Evolutionary conservation across 53 echinoderm and acorn worm species (phyloP).

Genomic region (Paelopatides confundens): DNA sequence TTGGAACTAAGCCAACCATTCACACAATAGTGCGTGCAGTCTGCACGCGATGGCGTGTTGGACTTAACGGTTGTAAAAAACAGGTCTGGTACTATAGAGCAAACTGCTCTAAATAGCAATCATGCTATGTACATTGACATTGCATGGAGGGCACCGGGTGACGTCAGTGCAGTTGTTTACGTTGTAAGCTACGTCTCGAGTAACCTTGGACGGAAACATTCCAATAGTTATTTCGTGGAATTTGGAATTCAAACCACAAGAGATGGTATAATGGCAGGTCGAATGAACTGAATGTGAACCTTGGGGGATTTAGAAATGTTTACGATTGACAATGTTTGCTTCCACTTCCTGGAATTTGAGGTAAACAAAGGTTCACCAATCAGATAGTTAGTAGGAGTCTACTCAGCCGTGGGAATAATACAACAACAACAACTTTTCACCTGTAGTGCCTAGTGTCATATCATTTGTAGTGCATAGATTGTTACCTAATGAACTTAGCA

Average conservation of each 20-base stretch:
- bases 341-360: not conserved
- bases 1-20: not conserved
- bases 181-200: not conserved
- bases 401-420: not conserved
- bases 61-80: not conserved
- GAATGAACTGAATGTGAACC: not conserved
- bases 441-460: too few species aligned
- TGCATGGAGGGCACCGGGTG: not conserved
- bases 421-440: too few species aligned
- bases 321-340: not conserved
- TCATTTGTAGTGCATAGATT: too few species aligned
- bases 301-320: not conserved
- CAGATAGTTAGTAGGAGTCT: not conserved
- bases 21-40: not conserved
- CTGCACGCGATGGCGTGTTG: not conserved
- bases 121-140: too few species aligned
- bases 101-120: too few species aligned
- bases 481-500: too few species aligned
- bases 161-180: conserved; percentile 32
- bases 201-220: not conserved
- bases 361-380: not conserved
- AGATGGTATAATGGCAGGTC: not conserved
- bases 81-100: too few species aligned
- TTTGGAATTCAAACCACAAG: not conserved
- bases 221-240: not conserved